Evolutionary conservation across 2,797 vertebrate genomes (phyloP).

Genomic region (Chelon labrosus): DNA sequence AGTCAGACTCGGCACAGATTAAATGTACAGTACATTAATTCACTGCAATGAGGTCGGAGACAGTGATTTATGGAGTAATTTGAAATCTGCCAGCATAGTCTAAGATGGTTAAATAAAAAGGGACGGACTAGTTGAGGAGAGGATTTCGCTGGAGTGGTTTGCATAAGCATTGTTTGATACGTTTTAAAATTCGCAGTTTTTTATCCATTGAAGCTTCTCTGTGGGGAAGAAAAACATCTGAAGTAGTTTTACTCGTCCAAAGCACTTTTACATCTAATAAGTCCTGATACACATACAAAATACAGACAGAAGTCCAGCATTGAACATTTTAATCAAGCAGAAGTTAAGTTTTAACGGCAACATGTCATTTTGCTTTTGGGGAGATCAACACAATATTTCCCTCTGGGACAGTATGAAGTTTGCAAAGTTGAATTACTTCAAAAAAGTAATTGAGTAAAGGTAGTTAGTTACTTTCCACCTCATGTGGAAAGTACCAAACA

Average conservation of each 20-base stretch:
- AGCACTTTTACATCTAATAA: neutral
- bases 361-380: no score
- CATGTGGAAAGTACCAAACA: no score
- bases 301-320: neutral
- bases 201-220: slow-evolving; percentile 8
- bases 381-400: no score
- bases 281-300: neutral
- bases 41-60: slow-evolving; percentile 15
- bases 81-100: slow-evolving; percentile 14
- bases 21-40: slow-evolving; percentile 36
- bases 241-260: no score
- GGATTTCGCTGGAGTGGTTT: neutral
- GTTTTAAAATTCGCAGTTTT: slow-evolving; percentile 18
- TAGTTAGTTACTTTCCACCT: no score
- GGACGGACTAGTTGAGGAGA: no score
- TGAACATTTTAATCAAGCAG: no score
- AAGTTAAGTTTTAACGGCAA: no score
- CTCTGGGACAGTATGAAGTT: no score
- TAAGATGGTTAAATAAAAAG: neutral
- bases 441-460: no score
- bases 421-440: no score
- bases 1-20: slow-evolving; percentile 25
- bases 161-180: neutral
- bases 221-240: no score
- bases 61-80: slow-evolving; percentile 37